Evolutionary conservation across 2,113 vertebrate species (phyloP).

Genomic region (Merops nubicus): DNA sequence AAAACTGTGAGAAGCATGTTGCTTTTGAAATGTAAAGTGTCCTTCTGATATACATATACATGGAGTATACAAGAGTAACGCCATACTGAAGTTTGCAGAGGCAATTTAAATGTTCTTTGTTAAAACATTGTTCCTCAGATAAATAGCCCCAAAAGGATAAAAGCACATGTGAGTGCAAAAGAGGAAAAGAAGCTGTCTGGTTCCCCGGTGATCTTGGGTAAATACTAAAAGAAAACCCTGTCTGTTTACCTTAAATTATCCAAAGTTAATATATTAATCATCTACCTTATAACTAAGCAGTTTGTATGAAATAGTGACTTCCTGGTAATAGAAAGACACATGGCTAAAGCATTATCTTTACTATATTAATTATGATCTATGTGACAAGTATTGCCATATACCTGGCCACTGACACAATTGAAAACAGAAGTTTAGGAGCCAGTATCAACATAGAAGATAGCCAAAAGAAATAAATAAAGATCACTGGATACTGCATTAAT

Average conservation of each 20-base stretch:
- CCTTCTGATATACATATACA: slow-evolving; percentile 27
- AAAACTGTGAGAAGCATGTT: not conserved
- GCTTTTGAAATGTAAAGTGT: slow-evolving; percentile 59
- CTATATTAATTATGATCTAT: not conserved
- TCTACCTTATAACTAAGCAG: not conserved
- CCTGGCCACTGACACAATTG: not conserved
- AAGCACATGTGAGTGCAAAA: not conserved
- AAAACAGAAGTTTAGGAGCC: not conserved
- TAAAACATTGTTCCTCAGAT: not conserved
- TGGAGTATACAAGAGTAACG: slow-evolving; percentile 8
- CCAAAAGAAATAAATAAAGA: not conserved
- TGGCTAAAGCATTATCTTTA: not conserved
- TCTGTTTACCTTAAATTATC: not conserved
- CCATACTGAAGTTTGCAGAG: not conserved
- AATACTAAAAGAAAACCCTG: not conserved
- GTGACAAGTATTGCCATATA: not conserved
- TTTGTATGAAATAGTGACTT: slow-evolving; percentile 2
- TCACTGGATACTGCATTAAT: not conserved
- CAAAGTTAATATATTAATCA: not conserved
- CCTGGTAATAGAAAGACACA: not conserved
- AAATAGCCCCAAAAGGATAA: not conserved
- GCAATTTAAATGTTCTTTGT: slow-evolving; percentile 24
- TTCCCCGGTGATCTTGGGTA: not conserved
- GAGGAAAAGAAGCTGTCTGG: not conserved
- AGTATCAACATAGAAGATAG: not conserved